Evolutionary conservation across 2,797 vertebrate genomes (phyloP), one percentile per base, ranked within the genome.

Genomic region (Bucorvus abyssinicus): DNA sequence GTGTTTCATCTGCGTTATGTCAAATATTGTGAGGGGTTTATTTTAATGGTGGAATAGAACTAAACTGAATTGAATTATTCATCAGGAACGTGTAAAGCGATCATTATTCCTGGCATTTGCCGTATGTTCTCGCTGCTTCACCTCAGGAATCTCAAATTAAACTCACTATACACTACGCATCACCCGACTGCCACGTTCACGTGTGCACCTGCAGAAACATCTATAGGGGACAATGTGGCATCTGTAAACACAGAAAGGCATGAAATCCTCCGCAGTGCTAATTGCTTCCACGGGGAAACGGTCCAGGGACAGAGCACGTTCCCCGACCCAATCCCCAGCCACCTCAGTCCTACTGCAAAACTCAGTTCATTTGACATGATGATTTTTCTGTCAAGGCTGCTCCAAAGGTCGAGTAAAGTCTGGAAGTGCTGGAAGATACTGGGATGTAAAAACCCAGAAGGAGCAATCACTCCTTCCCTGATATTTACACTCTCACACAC

Each of bases 11-110:
- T 89, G 90, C 6, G 24, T 70, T 38, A 73, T 78, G 93, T 92
- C 97, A 96, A 94, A 89, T 15, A 49, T 12, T 59, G 94, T 12
- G 65, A 77, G 87, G 84, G 67, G 90, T 89, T 97, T 91, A 86
- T 96, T 97, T 96, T 50, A 74, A 78, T 32, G 7, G 84, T 27
- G 81, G 89, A 96, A 86, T 82, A 45, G 76, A 53, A 94, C 95
- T 83, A 88, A 96, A 91, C 68, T 68, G 76, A 85, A 74, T 36
- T 88, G 95, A 97, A 97, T 97, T 94, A 97, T 97, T 97, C 97
- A 97, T 94, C 95, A 96, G 90, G 55, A 95, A 81, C 3, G 27
- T 64, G 96, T 56, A 89, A 95, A 2, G 85, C 1, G 52, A 96
- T 94, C 94, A 40, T 92, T 96, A 92, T 93, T 97, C 65, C 91